Conservation (phyloP, 2,888 invertebrate species). For the Xylophagus ater region DNA sequence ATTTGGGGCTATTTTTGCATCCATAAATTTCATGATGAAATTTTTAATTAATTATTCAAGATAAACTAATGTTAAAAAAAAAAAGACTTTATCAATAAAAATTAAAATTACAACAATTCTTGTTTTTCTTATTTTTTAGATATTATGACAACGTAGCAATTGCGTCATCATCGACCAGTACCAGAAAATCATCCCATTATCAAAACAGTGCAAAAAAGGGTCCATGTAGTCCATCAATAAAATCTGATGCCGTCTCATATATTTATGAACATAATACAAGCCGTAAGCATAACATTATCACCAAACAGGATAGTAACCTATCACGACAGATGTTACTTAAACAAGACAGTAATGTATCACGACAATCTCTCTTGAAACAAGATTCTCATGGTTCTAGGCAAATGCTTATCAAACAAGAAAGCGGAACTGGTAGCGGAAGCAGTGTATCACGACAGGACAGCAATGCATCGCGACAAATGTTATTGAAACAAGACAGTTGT, state of each 20-base stretch:
- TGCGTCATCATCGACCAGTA: slow-evolving; percentile 75
- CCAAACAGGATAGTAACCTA: slow-evolving; percentile 38
- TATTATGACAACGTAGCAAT: slow-evolving; percentile 80
- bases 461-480: slow-evolving; percentile 34
- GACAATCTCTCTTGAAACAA: slow-evolving; percentile 37
- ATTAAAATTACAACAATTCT: neutral
- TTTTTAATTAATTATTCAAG: no score
- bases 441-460: slow-evolving; percentile 24
- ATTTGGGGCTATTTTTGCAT: no score
- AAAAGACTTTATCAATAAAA: no score
- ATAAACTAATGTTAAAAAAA: no score
- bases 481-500: slow-evolving; percentile 37
- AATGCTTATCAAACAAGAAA: slow-evolving; percentile 38
- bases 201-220: slow-evolving; percentile 46
- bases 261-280: slow-evolving; percentile 41
- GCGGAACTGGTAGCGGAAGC: slow-evolving; percentile 25
- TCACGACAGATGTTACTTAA: slow-evolving; percentile 26
- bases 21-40: no score
- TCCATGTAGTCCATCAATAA: slow-evolving; percentile 47
- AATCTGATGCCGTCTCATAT: slow-evolving; percentile 45
- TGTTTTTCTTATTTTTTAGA: slow-evolving; percentile 20
- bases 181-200: slow-evolving; percentile 75
- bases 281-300: slow-evolving; percentile 33
- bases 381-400: slow-evolving; percentile 39
- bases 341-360: slow-evolving; percentile 21